These are phyloP conservation scores for Harpegnathos saltator DNA, from an alignment of 1,140 invertebrate genomes.

Conservation along the genomic window DNA sequence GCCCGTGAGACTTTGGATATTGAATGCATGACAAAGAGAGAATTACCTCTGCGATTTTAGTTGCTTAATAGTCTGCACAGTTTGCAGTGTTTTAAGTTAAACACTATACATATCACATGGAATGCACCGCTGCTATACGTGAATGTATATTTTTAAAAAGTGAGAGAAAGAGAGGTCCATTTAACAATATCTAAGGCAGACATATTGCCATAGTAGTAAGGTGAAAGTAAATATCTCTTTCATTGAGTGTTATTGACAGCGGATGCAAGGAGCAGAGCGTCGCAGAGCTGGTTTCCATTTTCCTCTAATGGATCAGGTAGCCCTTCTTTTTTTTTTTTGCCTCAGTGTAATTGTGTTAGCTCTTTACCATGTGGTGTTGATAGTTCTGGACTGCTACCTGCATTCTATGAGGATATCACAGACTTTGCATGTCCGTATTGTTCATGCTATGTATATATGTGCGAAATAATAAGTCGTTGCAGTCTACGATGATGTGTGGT, in stretches of 20 bases:
- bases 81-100: constrained; percentile 47
- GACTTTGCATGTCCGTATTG: constrained; percentile 60
- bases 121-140: constrained; percentile 7
- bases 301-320: constrained; percentile 78
- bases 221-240: constrained; percentile 74
- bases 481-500: constrained; percentile 35
- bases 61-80: constrained; percentile 41
- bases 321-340: constrained; percentile 54
- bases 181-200: constrained; percentile 64
- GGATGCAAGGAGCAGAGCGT: constrained; percentile 69
- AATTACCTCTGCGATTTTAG: constrained; percentile 36
- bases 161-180: background rate
- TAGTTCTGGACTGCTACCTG: constrained; percentile 63
- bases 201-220: constrained; percentile 72
- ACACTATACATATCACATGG: background rate
- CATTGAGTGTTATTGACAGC: constrained; percentile 75
- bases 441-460: constrained; percentile 32
- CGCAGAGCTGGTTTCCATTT: constrained; percentile 81
- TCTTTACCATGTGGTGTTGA: constrained; percentile 65
- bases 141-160: constrained; percentile 3
- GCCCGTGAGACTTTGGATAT: background rate
- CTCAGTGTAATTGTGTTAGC: constrained; percentile 57
- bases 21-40: constrained; percentile 22
- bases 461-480: constrained; percentile 46
- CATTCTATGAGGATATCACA: constrained; percentile 51